phyloP scores from a whole-genome alignment of 2,888 invertebrate genomes.

The Lithophane ornitopus region DNA sequence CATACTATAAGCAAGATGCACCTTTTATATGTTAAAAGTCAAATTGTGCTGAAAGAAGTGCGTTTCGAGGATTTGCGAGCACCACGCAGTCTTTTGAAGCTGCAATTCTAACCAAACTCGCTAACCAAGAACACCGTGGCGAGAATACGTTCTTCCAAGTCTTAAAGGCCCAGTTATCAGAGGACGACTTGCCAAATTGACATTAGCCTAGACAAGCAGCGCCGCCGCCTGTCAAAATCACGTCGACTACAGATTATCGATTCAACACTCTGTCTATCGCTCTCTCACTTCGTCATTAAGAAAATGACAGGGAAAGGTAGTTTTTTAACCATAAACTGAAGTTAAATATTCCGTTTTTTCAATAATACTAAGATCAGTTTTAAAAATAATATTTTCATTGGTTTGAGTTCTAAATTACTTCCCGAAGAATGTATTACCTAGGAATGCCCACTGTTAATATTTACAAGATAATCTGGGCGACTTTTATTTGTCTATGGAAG shows the following conservation, averaged over 20 bases:
- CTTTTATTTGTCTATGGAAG: conserved; percentile 46
- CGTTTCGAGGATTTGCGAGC: no score
- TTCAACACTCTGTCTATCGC: conserved; percentile 12
- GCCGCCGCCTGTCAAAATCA: conserved; percentile 29
- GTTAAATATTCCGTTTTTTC: background rate
- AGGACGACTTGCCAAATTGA: background rate
- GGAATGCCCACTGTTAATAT: rapidly evolving
- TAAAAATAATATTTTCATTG: background rate
- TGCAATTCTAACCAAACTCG: background rate
- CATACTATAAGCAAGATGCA: no score
- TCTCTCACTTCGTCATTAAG: conserved; percentile 9
- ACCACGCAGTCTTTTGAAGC: no score
- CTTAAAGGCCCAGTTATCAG: background rate
- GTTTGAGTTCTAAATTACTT: background rate
- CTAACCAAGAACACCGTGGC: background rate
- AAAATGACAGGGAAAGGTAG: conserved; percentile 12
- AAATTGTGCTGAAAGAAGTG: no score
- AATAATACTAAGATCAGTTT: background rate
- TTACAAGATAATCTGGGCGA: background rate
- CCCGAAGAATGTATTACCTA: background rate
- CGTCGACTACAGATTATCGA: conserved; percentile 19
- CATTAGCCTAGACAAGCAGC: background rate
- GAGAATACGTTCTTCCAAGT: background rate
- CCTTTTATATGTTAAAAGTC: no score
- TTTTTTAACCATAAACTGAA: conserved; percentile 10